Evolutionary conservation across 2,797 vertebrate species (phyloP).

Genomic region (Pantherophis vulpinus): DNA sequence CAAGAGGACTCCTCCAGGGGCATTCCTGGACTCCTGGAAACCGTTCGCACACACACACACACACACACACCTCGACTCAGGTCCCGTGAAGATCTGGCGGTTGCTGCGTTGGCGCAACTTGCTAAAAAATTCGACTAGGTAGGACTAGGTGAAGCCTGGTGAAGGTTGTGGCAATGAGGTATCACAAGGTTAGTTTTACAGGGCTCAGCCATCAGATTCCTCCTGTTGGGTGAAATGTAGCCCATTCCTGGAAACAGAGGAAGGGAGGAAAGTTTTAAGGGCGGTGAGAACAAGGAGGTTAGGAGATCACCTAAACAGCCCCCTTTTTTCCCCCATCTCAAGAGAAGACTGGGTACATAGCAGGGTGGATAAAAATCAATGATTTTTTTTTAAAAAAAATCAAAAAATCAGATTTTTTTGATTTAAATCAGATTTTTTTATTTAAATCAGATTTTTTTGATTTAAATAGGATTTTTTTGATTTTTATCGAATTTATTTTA

Average conservation of each 20-base stretch:
- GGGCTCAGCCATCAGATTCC: not conserved
- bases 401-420: no score
- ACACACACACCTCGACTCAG: not conserved
- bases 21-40: rapidly evolving
- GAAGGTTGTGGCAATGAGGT: not conserved
- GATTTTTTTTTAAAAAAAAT: no score
- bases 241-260: not conserved
- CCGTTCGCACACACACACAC: not conserved
- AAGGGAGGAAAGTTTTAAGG: not conserved
- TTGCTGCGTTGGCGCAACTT: not conserved
- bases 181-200: not conserved
- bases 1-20: no score
- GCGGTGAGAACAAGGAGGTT: not conserved
- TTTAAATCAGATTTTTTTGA: no score
- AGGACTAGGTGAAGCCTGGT: not conserved
- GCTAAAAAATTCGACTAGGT: not conserved
- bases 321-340: not conserved
- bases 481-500: no score
- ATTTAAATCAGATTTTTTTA: no score
- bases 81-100: not conserved
- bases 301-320: not conserved
- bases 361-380: no score
- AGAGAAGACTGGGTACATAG: not conserved
- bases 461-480: no score
- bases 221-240: not conserved